Conservation (phyloP, 2,113 vertebrate species). For the Empidonax traillii region DNA sequence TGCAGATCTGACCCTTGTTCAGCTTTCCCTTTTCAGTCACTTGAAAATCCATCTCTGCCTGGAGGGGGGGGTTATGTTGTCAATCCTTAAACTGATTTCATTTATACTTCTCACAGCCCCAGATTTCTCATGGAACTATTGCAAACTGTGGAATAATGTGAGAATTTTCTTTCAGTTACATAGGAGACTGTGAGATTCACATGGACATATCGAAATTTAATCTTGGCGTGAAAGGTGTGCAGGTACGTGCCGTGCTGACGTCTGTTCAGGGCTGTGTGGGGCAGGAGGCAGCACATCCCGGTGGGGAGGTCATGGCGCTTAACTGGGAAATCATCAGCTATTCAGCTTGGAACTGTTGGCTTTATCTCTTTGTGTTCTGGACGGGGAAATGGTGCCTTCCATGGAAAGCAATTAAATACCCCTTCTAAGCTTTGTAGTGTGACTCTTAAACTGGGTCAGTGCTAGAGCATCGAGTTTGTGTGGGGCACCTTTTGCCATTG, state of each 20-base stretch:
- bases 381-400: not conserved
- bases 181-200: conserved; percentile 90
- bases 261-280: not conserved
- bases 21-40: not conserved
- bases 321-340: not conserved
- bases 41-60: not conserved
- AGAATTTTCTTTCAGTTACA: conserved; percentile 78
- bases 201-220: conserved; percentile 84
- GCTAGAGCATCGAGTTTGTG: not conserved
- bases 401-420: not conserved
- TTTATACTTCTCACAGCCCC: not conserved
- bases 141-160: conserved; percentile 15
- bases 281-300: not conserved
- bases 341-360: not conserved
- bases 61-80: not conserved
- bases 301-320: not conserved
- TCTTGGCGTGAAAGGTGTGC: conserved; percentile 88
- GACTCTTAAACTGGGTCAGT: not conserved
- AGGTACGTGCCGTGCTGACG: conserved; percentile 70
- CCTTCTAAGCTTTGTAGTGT: not conserved
- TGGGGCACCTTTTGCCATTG: not conserved
- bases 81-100: not conserved
- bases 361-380: not conserved
- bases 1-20: not conserved
- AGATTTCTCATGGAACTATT: not conserved